phyloP scores from a whole-genome alignment of 1,140 invertebrate species.

The Drosophila navojoa region DNA sequence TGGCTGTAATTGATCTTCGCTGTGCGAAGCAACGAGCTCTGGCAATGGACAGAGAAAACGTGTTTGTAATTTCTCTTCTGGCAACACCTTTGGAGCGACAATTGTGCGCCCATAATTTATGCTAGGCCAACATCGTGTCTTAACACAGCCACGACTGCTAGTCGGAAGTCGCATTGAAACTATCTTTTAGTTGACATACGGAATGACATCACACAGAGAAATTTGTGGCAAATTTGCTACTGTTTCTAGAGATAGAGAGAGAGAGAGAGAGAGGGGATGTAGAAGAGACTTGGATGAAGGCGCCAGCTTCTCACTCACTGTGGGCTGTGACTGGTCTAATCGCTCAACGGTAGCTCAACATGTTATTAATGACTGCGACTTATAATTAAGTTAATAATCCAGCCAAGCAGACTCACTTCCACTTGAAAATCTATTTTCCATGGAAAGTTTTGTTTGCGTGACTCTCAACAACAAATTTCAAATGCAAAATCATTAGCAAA shows the following conservation, averaged over 20 bases:
- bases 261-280: too few relatives aligned
- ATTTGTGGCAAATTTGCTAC: slow-evolving; percentile 1
- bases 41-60: slow-evolving; percentile 27
- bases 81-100: neutral
- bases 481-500: slow-evolving; percentile 22
- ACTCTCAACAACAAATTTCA: slow-evolving; percentile 22
- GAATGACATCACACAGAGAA: slow-evolving; percentile 61
- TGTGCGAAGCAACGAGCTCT: neutral
- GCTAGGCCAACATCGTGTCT: slow-evolving; percentile 15
- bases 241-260: too few relatives aligned
- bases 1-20: slow-evolving; percentile 15
- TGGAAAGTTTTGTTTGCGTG: slow-evolving; percentile 58
- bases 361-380: slow-evolving; percentile 59
- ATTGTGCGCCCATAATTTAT: neutral
- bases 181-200: slow-evolving; percentile 39
- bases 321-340: neutral
- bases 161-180: slow-evolving; percentile 14
- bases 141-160: neutral
- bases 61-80: slow-evolving; percentile 58
- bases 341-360: slow-evolving; percentile 39
- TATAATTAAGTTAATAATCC: slow-evolving; percentile 72
- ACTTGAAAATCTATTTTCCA: slow-evolving; percentile 49
- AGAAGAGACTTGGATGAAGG: neutral
- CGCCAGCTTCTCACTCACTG: slow-evolving; percentile 5
- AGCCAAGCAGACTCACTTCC: neutral